These are phyloP conservation scores for Discoglossus pictus DNA, from an alignment of 2,797 vertebrate genomes.

Conservation along the genomic window DNA sequence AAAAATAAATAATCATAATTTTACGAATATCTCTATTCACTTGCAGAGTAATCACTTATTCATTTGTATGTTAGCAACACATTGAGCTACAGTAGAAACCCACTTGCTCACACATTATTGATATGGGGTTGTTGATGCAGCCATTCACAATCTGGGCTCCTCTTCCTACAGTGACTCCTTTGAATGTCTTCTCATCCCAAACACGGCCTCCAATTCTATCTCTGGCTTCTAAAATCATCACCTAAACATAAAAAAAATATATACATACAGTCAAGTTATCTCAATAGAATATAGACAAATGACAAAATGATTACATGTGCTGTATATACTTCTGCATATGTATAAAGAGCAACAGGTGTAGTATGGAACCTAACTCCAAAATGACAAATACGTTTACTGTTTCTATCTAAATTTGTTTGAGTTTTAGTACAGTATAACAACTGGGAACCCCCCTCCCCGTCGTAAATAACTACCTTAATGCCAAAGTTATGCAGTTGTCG, in stretches of 20 bases:
- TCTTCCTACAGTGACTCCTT: conserved; percentile 82
- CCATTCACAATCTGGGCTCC: conserved; percentile 96
- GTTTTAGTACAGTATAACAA: no score
- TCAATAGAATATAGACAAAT: no score
- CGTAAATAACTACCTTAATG: conserved; percentile 76
- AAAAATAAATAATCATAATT: background rate
- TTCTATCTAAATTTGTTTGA: no score
- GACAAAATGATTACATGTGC: background rate
- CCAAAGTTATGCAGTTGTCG: conserved; percentile 96
- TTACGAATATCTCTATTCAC: no score
- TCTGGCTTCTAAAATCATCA: conserved; percentile 89
- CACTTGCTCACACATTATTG: conserved; percentile 98
- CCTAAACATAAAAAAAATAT: conserved; percentile 67
- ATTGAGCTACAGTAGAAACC: conserved; percentile 59
- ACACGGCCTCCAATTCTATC: conserved; percentile 92
- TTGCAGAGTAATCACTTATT: no score
- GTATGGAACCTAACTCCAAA: no score
- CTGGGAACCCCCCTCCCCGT: background rate
- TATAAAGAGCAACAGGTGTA: no score
- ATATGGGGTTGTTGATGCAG: conserved; percentile 93
- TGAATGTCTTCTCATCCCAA: conserved; percentile 87
- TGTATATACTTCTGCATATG: no score
- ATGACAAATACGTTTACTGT: no score
- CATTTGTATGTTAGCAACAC: conserved; percentile 8
- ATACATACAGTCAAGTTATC: no score